Evolutionary conservation across 2,797 vertebrate species (phyloP).

Genomic region (Natrix natrix): DNA sequence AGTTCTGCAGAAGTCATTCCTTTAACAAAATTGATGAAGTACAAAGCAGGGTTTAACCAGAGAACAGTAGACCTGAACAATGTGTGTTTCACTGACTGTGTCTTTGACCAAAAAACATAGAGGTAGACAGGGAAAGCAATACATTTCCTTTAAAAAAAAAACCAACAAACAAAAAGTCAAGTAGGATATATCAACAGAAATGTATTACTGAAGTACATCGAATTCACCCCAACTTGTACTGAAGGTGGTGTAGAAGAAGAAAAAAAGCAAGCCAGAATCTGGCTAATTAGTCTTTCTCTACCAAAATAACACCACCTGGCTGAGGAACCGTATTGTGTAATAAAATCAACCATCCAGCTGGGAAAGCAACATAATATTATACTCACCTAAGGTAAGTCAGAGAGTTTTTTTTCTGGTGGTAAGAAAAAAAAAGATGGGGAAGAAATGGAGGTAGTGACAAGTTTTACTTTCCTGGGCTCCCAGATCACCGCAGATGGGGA

Average conservation of each 20-base stretch:
- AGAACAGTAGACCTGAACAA: slow-evolving; percentile 55
- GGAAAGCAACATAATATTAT: neutral
- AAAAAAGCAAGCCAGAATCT: slow-evolving; percentile 5
- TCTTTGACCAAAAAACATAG: slow-evolving; percentile 64
- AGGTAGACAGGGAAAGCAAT: slow-evolving; percentile 46
- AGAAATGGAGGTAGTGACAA: no score
- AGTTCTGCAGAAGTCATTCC: slow-evolving; percentile 17
- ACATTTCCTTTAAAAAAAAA: slow-evolving; percentile 34
- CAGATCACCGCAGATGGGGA: no score
- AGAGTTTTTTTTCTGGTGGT: neutral
- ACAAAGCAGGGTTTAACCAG: slow-evolving; percentile 61
- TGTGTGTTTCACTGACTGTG: slow-evolving; percentile 53
- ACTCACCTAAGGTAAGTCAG: neutral
- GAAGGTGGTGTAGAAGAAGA: neutral
- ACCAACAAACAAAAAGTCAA: neutral
- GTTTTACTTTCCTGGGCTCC: no score
- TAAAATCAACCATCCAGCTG: slow-evolving; percentile 36
- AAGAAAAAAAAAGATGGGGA: neutral
- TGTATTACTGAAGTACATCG: slow-evolving; percentile 2
- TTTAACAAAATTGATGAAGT: slow-evolving; percentile 52
- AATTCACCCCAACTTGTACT: neutral
- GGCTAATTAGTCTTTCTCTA: slow-evolving; percentile 57
- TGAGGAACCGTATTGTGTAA: slow-evolving; percentile 47
- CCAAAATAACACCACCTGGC: slow-evolving; percentile 46
- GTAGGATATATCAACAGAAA: slow-evolving; percentile 36